Conservation (phyloP, 1,140 invertebrate species). For the Wasmannia auropunctata region DNA sequence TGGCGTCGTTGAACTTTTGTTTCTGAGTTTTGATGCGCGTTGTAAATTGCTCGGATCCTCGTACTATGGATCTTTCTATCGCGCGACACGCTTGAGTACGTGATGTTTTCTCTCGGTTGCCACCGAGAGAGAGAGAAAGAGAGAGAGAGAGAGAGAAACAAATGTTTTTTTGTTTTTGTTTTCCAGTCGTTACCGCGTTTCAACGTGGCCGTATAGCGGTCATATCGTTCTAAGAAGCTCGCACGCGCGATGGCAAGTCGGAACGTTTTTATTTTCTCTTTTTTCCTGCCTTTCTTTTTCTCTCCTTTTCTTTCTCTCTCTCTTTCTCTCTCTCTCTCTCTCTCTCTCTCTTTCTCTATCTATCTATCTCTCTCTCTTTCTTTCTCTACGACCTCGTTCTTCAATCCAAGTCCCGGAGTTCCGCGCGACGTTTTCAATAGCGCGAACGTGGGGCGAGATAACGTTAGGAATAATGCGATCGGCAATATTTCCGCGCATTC, state of each 20-base stretch:
- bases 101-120: background rate
- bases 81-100: background rate
- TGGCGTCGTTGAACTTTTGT: conserved; percentile 45
- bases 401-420: background rate
- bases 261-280: background rate
- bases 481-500: conserved; percentile 53
- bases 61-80: conserved; percentile 39
- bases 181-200: background rate
- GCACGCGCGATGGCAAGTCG: conserved; percentile 17
- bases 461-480: conserved; percentile 58
- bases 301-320: background rate
- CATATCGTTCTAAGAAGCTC: background rate
- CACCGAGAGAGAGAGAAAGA: too few species aligned
- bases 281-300: background rate
- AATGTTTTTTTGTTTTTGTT: background rate
- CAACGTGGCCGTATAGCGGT: background rate
- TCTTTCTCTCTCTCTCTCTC: background rate
- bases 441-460: conserved; percentile 33
- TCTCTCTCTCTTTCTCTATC: too few species aligned
- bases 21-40: conserved; percentile 41
- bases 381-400: background rate
- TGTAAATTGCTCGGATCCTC: conserved; percentile 45
- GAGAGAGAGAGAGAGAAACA: too few species aligned
- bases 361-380: background rate
- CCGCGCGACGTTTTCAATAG: conserved; percentile 44